Evolutionary conservation across 1,140 invertebrate genomes (phyloP).

Genomic region (Trachymyrmex cornetzi): DNA sequence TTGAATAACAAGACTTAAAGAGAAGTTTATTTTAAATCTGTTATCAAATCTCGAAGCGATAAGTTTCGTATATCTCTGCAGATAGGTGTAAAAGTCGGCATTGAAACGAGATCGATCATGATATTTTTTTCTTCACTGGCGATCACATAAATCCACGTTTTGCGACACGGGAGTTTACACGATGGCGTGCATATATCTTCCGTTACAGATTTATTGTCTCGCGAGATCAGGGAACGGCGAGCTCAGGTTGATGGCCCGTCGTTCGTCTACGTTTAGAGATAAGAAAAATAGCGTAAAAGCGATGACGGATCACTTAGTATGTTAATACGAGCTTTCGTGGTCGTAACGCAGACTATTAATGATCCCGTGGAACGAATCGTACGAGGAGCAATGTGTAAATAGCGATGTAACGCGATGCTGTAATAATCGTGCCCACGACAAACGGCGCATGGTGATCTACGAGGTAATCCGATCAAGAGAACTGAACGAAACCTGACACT

Average conservation of each 20-base stretch:
- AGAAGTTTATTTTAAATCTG: background rate
- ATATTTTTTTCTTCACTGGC: background rate
- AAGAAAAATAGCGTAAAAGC: constrained; percentile 1
- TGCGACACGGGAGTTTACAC: background rate
- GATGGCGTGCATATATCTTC: background rate
- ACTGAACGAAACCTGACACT: constrained; percentile 17
- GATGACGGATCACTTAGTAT: constrained; percentile 10
- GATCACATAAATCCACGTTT: constrained; percentile 21
- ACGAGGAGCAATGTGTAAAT: constrained; percentile 24
- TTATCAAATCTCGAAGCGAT: background rate
- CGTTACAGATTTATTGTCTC: constrained; percentile 60
- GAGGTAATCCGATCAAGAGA: constrained; percentile 30
- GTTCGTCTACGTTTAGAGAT: constrained; percentile 31
- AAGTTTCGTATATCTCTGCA: too few relatives aligned
- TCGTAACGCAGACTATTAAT: background rate
- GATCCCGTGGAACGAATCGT: constrained; percentile 4
- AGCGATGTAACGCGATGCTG: constrained; percentile 38
- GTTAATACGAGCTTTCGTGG: constrained; percentile 30
- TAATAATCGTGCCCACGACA: constrained; percentile 38
- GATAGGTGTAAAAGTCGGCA: background rate
- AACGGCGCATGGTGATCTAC: constrained; percentile 6
- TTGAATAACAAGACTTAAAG: background rate
- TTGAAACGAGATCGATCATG: constrained; percentile 3
- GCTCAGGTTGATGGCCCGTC: constrained; percentile 6
- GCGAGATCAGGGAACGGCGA: constrained; percentile 33